phyloP scores from a whole-genome alignment of 2,113 vertebrate genomes.

The Sander vitreus region DNA sequence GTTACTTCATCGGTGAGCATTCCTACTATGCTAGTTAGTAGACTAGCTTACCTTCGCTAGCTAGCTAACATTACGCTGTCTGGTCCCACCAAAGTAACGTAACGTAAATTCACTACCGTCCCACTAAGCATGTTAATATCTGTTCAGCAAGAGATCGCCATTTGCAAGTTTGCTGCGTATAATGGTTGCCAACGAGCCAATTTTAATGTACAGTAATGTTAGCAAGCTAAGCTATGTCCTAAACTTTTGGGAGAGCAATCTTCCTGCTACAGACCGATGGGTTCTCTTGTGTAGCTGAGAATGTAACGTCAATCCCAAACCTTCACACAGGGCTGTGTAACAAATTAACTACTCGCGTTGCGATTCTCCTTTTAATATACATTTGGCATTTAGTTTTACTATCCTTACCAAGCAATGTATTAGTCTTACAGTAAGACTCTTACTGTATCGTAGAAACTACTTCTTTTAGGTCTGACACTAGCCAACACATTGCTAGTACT shows the following conservation, averaged over 20 bases:
- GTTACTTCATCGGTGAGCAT: neutral
- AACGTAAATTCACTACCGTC: neutral
- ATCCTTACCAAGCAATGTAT: neutral
- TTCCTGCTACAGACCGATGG: neutral
- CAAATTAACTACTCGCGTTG: too few relatives aligned
- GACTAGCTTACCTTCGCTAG: constrained; percentile 12
- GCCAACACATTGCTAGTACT: neutral
- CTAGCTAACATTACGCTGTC: constrained; percentile 16
- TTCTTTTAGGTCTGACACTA: neutral
- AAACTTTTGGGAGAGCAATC: constrained; percentile 12
- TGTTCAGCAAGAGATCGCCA: neutral
- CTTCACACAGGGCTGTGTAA: neutral
- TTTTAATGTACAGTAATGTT: neutral
- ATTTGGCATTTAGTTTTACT: neutral
- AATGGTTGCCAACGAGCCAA: neutral
- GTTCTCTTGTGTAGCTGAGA: neutral
- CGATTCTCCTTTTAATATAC: neutral
- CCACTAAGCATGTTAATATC: neutral
- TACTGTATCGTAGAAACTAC: neutral
- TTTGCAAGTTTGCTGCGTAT: neutral
- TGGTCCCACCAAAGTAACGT: neutral
- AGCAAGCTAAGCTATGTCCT: constrained; percentile 44
- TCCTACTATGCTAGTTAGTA: constrained; percentile 33
- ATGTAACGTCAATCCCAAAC: neutral
- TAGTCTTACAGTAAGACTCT: neutral